phyloP scores from a whole-genome alignment of 2,797 vertebrate species.

The Diplodus sargus region DNA sequence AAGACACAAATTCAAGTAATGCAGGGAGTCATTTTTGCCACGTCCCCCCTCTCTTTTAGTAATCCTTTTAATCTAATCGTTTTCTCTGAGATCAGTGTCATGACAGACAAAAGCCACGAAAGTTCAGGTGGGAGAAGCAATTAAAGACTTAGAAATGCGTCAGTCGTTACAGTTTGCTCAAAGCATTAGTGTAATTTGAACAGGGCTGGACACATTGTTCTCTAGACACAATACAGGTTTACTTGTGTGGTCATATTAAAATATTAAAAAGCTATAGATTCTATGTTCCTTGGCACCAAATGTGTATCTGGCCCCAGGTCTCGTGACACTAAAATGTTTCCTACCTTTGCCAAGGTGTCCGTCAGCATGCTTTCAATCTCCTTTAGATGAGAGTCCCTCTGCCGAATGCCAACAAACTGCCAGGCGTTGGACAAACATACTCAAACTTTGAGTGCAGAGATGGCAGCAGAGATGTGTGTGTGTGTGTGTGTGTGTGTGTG shows the following conservation, averaged over 20 bases:
- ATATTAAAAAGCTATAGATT: conserved; percentile 8
- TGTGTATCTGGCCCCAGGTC: conserved; percentile 20
- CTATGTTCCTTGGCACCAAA: background rate
- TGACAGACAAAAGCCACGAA: too few relatives aligned
- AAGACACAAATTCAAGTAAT: background rate
- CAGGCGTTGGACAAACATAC: conserved; percentile 67
- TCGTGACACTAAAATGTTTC: conserved; percentile 51
- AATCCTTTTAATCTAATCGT: too few relatives aligned
- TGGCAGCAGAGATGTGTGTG: conserved; percentile 32
- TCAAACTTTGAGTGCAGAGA: conserved; percentile 45
- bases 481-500: background rate
- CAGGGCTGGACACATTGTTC: too few relatives aligned
- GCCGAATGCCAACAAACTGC: conserved; percentile 64
- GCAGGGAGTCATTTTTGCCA: background rate
- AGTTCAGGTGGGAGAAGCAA: too few relatives aligned
- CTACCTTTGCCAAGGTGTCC: conserved; percentile 48
- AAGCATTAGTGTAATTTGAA: too few relatives aligned
- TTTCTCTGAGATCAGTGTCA: too few relatives aligned
- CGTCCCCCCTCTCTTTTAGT: too few relatives aligned
- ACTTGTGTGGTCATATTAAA: background rate
- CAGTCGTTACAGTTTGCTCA: too few relatives aligned
- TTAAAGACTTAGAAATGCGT: too few relatives aligned
- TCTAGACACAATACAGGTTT: too few relatives aligned
- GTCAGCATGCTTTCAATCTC: conserved; percentile 59
- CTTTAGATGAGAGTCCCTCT: conserved; percentile 48